A percentile compares a stretch with the other conserved stretches of the same genome.
These are phyloP conservation scores for Hetaerina titia DNA, from an alignment of 2,888 invertebrate species.

Conservation along the genomic window DNA sequence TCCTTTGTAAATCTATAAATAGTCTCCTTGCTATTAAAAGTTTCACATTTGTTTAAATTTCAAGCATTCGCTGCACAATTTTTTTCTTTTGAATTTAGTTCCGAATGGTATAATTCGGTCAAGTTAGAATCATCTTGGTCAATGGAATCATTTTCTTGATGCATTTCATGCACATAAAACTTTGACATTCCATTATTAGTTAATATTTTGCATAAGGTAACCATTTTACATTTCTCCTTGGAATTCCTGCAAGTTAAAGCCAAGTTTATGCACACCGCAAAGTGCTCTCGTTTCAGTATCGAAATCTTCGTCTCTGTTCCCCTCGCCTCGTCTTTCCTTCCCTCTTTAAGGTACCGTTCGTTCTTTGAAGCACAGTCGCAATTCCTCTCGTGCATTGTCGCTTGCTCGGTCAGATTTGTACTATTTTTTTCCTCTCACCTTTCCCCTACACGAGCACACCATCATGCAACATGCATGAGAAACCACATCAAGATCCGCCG, in stretches of 20 bases:
- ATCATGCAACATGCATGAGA: slow-evolving; percentile 57
- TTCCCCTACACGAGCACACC: neutral
- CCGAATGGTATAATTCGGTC: too few relatives aligned
- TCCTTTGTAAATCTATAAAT: too few relatives aligned
- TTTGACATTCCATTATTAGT: too few relatives aligned
- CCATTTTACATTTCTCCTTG: neutral
- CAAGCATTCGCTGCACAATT: too few relatives aligned
- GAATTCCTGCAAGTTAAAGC: neutral
- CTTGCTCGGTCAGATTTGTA: neutral
- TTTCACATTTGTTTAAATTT: too few relatives aligned
- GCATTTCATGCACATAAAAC: too few relatives aligned
- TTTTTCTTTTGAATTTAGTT: too few relatives aligned
- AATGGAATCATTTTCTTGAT: too few relatives aligned
- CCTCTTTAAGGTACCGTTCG: neutral
- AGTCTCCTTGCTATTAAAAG: too few relatives aligned
- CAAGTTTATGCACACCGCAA: neutral
- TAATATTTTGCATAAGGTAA: too few relatives aligned
- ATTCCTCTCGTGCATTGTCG: neutral
- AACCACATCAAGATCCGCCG: neutral
- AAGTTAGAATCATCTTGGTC: too few relatives aligned
- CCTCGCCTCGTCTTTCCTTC: too few relatives aligned
- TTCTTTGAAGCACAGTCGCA: neutral
- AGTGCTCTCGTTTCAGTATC: neutral
- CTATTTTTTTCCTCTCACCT: neutral
- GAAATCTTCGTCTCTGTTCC: neutral